These are phyloP conservation scores for Mythimna ferrago DNA, from an alignment of 2,888 invertebrate species.

Conservation along the genomic window DNA sequence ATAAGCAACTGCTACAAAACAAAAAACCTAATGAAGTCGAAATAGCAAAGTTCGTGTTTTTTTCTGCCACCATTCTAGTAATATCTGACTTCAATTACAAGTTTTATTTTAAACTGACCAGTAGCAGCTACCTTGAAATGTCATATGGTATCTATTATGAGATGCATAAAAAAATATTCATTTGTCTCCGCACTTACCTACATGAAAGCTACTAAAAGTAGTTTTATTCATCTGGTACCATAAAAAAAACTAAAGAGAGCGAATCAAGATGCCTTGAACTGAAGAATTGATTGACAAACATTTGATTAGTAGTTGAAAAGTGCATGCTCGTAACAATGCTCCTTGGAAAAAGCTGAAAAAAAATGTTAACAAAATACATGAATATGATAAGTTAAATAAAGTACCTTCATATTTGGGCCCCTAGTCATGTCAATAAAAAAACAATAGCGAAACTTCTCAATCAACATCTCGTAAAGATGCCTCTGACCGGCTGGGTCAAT, in stretches of 20 bases:
- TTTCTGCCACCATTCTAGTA: background rate
- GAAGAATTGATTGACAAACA: background rate
- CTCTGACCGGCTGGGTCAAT: background rate
- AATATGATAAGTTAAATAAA: background rate
- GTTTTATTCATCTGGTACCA: background rate
- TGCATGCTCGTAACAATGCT: background rate
- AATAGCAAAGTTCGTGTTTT: constrained; percentile 4
- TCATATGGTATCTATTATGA: background rate
- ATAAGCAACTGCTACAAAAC: constrained; percentile 63
- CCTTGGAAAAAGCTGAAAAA: background rate
- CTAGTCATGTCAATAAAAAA: background rate
- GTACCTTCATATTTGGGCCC: background rate
- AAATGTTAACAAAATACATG: background rate
- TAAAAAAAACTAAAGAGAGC: no score
- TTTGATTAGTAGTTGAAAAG: no score
- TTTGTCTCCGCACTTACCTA: background rate
- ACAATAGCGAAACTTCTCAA: background rate
- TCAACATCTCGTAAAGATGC: background rate
- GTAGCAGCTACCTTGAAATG: background rate
- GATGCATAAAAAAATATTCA: background rate
- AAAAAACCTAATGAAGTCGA: constrained; percentile 33
- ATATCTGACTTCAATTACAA: background rate
- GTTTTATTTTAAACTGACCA: constrained; percentile 6
- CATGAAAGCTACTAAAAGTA: background rate
- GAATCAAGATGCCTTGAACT: background rate